These are phyloP conservation scores for Leptopilina syphax DNA, from an alignment of 2,888 invertebrate genomes.

Conservation along the genomic window DNA sequence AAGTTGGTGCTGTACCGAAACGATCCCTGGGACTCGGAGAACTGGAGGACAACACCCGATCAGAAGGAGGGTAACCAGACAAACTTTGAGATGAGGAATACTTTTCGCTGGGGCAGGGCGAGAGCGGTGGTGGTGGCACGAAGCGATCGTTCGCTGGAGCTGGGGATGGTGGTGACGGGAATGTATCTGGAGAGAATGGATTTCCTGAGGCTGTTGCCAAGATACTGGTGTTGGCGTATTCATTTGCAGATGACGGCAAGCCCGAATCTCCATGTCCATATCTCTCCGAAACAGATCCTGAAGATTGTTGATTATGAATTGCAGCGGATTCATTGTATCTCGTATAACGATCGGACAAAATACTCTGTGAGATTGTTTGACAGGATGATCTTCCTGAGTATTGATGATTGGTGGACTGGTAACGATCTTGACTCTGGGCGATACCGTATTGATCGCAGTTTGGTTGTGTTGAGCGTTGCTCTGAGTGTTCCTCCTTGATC, in stretches of 20 bases:
- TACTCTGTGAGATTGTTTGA: slow-evolving; percentile 56
- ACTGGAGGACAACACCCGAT: slow-evolving; percentile 65
- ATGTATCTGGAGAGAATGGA: slow-evolving; percentile 79
- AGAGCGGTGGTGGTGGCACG: slow-evolving; percentile 82
- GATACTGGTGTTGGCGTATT: slow-evolving; percentile 66
- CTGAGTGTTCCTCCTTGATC: slow-evolving; percentile 61
- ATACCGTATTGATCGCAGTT: slow-evolving; percentile 61
- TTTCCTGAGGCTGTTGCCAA: slow-evolving; percentile 55
- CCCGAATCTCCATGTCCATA: slow-evolving; percentile 52
- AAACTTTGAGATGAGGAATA: slow-evolving; percentile 72
- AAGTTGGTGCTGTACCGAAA: slow-evolving; percentile 67
- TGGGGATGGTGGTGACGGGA: slow-evolving; percentile 80
- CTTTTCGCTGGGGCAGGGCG: slow-evolving; percentile 79
- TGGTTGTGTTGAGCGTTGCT: slow-evolving; percentile 58
- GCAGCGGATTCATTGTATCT: slow-evolving; percentile 59
- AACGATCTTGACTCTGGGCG: slow-evolving; percentile 61
- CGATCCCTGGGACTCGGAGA: slow-evolving; percentile 67
- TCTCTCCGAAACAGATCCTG: slow-evolving; percentile 45
- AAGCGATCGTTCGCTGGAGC: slow-evolving; percentile 79
- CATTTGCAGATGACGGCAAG: slow-evolving; percentile 45
- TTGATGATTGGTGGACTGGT: slow-evolving; percentile 57
- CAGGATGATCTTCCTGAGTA: slow-evolving; percentile 56
- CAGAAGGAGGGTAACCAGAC: slow-evolving; percentile 65
- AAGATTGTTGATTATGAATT: slow-evolving; percentile 21
- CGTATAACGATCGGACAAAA: slow-evolving; percentile 59